These are phyloP conservation scores for Ophraella communa DNA, from an alignment of 2,888 invertebrate genomes.

Conservation along the genomic window DNA sequence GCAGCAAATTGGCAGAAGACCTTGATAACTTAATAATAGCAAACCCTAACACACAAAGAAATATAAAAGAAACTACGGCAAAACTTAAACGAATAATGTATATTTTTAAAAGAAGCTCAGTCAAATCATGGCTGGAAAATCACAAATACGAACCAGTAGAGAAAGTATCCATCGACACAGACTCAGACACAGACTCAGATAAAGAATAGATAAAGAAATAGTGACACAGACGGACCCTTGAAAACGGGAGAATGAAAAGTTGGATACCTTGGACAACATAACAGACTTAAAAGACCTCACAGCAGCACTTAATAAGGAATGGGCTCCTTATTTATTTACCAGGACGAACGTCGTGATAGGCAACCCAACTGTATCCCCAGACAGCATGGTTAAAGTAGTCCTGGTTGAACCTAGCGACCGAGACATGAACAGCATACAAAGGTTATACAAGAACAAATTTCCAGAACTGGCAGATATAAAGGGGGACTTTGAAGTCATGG, in stretches of 20 bases:
- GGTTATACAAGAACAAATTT: constrained; percentile 22
- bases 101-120: background rate
- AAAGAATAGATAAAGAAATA: constrained; percentile 2
- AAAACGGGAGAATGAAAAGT: background rate
- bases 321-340: background rate
- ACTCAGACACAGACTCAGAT: background rate
- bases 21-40: background rate
- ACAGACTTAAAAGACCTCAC: background rate
- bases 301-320: background rate
- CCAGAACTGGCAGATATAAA: constrained; percentile 10
- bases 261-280: background rate
- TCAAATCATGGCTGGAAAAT: background rate
- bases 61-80: background rate
- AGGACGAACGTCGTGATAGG: constrained; percentile 4
- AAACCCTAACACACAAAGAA: background rate
- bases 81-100: background rate
- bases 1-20: background rate
- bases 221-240: background rate
- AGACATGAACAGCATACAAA: constrained; percentile 22
- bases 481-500: constrained; percentile 15
- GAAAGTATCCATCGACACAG: background rate
- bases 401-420: constrained; percentile 23
- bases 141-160: constrained; percentile 2
- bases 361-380: background rate
- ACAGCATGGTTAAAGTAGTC: constrained; percentile 16